Evolutionary conservation across 2,797 vertebrate genomes (phyloP), one percentile per base, ranked within the genome.

Genomic region (Phoxinus dragarum): DNA sequence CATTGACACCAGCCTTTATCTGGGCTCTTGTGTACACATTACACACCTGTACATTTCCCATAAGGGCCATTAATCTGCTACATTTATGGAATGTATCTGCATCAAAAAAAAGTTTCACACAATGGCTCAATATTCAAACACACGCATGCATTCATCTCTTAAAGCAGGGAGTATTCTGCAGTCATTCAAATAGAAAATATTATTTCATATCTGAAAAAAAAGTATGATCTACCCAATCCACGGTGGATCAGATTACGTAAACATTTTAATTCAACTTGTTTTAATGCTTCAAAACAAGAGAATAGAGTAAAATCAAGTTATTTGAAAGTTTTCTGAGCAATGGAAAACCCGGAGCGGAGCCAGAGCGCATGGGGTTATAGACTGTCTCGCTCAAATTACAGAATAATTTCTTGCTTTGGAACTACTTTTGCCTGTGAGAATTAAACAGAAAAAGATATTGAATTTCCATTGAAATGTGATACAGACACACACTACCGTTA

Each of bases 1-100:
- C n/a, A n/a, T n/a, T n/a, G n/a, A n/a, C n/a, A n/a, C n/a, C 54
- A 49, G 68, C 34, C 31, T 49, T 85, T 80, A 85, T 85, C 84
- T 73, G 56, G 21, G 4, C 77, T 19, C 75, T 59, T 59, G 77
- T 80, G 56, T 67, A 80, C 77, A 73, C 84, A 80, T 71, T 36
- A 61, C 84, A 73, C 5, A 6, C 31, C 54, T 72, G 75, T 49
- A 85, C 64, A 85, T 56, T 54, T 64, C 69, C 56, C 56, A 34
- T 54, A 52, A 54, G 42, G 10, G 17, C 56, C 77, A 74, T 67
- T 72, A 40, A 52, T 80, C 77, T 74, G 11, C 21, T 19, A 59
- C 84, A 54, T 80, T 80, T 66, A 85, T 73, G 76, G 56, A 80
- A 38, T 21, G 69, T 52, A 34, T 42, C 44, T 8, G 44, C 10